Base-by-base conservation (phyloP, 2,113 vertebrate species). In the Empidonax traillii region DNA sequence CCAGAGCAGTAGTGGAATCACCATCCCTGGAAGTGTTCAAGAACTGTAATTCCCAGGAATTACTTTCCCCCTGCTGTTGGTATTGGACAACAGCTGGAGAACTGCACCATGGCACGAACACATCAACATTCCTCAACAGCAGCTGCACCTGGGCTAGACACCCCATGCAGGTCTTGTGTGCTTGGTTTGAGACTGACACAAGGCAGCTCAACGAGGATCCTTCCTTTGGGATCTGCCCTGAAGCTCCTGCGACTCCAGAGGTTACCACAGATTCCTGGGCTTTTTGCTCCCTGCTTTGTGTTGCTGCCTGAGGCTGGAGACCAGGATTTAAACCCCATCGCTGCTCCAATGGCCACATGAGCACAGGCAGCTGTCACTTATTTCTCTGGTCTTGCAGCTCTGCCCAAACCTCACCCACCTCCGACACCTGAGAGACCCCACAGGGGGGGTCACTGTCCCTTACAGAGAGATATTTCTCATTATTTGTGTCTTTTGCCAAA, bases 81-180 rank as follows among this genome's bases (percentile, higher is more conserved):
- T 0, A 0, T 2, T n/a, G n/a, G 47, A 66, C 53, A 12, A 43
- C 8, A 58, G 31, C 12, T 44, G 33, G n/a, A 31, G 13, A 53
- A 28, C 8, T 10, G 51, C 37, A 52, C 19, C 41, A 31, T 1
- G 3, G 46, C 41, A 21, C 9, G 14, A 83, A 33, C 67, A 23
- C 7, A 17, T 17, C 31, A 22, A 9, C 13, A 14, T 37, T 47
- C 81, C 75, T 21, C 89, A 33, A 27, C 19, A 14, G 43, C 43
- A 43, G 37, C 13, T 8, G 7, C 15, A n/a, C 61, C 51, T 51
- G 21, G 7, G 6, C 33, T 12, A 33, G 51, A 13, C 6, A 2
- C 6, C 30, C 39, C 30, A 3, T 3, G 28, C 19, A 6, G n/a
- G 0, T 8, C 24, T 33, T 41, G 14, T 33, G 10, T 56, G 28